Evolutionary conservation across 2,113 vertebrate species (phyloP).

Genomic region (Petromus typicus): DNA sequence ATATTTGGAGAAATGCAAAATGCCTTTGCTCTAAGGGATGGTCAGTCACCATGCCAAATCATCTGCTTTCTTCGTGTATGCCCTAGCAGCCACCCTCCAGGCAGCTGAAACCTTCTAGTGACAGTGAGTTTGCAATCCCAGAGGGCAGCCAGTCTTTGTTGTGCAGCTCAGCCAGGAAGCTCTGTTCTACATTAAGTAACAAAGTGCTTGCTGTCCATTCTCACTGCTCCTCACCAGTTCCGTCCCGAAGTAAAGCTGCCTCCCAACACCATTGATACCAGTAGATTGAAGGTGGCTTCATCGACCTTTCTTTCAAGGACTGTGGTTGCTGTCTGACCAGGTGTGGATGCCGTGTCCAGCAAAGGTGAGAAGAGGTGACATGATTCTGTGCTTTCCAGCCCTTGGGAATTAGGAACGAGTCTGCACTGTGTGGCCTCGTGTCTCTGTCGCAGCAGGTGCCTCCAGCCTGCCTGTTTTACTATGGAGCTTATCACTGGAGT

Average conservation of each 20-base stretch:
- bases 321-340: neutral
- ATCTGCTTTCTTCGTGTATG: neutral
- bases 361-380: neutral
- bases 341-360: neutral
- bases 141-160: neutral
- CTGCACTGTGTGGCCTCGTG: neutral
- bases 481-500: neutral
- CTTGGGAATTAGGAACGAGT: neutral
- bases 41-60: neutral
- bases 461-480: neutral
- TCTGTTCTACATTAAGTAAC: neutral
- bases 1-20: slow-evolving; percentile 64
- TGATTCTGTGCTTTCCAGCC: neutral
- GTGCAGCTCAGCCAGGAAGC: neutral
- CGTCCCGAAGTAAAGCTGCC: neutral
- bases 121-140: neutral
- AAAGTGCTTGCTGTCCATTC: neutral
- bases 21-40: slow-evolving; percentile 28
- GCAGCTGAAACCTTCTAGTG: neutral
- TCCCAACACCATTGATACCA: neutral
- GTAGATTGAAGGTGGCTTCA: neutral
- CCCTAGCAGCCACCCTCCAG: neutral
- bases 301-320: neutral
- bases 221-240: neutral
- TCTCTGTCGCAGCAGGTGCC: neutral